These are phyloP conservation scores for Fratercula arctica DNA, from an alignment of 2,797 vertebrate species.

Conservation along the genomic window DNA sequence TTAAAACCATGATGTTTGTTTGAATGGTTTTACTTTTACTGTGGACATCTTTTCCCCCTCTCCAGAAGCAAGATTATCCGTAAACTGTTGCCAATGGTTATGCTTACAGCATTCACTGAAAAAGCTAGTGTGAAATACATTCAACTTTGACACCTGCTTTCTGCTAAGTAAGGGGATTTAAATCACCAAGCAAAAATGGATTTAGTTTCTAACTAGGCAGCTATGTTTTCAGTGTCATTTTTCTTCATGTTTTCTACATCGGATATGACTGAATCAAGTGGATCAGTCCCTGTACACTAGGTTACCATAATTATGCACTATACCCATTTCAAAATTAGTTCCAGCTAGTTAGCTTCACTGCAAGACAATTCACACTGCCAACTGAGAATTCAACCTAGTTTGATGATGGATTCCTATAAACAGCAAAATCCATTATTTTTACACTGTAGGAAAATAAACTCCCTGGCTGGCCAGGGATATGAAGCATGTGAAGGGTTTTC, in stretches of 20 bases:
- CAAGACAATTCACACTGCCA: constrained; percentile 77
- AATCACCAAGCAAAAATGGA: background rate
- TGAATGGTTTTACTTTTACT: constrained; percentile 56
- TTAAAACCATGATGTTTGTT: constrained; percentile 55
- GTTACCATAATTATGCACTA: constrained; percentile 65
- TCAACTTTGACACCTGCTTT: constrained; percentile 28
- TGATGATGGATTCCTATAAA: constrained; percentile 80
- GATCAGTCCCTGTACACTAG: constrained; percentile 28
- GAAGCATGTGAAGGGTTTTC: constrained; percentile 73
- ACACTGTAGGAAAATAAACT: constrained; percentile 79
- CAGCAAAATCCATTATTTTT: constrained; percentile 80
- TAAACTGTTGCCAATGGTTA: constrained; percentile 39
- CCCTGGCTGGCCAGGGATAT: constrained; percentile 52
- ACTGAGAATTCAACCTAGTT: constrained; percentile 72
- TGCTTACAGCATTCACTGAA: constrained; percentile 32
- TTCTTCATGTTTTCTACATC: background rate
- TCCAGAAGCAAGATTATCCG: constrained; percentile 58
- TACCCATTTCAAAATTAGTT: constrained; percentile 80
- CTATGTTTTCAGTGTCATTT: background rate
- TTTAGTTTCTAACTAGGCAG: background rate
- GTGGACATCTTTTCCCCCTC: constrained; percentile 3
- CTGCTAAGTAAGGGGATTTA: constrained; percentile 29
- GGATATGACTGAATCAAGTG: constrained; percentile 47
- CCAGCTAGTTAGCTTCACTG: constrained; percentile 80
- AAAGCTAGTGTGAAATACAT: constrained; percentile 50